These are phyloP conservation scores for Oegoconia quadripuncta DNA, from an alignment of 2,888 invertebrate species.

Conservation along the genomic window DNA sequence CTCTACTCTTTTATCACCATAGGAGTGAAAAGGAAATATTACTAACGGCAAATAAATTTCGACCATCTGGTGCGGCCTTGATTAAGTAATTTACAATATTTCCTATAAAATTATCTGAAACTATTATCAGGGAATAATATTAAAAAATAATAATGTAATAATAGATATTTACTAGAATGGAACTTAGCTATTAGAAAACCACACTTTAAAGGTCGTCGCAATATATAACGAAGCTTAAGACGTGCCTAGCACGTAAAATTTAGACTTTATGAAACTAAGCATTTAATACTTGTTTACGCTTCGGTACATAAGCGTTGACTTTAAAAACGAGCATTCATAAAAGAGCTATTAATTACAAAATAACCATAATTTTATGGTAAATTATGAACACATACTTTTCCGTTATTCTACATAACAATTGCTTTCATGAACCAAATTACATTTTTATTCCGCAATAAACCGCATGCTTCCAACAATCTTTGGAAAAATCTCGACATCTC, in stretches of 20 bases:
- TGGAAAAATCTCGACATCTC: no score
- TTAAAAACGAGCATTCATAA: conserved; percentile 14
- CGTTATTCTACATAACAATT: not conserved
- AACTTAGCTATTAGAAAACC: not conserved
- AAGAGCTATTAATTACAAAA: conserved; percentile 21
- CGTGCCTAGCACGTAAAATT: not conserved
- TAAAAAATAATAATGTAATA: not conserved
- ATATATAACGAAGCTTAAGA: not conserved
- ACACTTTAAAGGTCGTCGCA: not conserved
- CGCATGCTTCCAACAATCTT: no score
- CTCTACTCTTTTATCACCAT: no score
- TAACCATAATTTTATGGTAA: conserved; percentile 26
- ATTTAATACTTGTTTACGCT: not conserved
- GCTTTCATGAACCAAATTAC: not conserved
- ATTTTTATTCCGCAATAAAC: no score
- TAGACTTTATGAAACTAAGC: not conserved
- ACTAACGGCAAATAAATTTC: no score
- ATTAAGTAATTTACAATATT: no score
- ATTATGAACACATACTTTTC: conserved; percentile 11
- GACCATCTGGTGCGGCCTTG: no score
- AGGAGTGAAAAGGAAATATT: no score
- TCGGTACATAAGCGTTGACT: not conserved
- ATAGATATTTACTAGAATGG: not conserved
- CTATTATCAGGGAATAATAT: not conserved
- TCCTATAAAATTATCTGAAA: no score